Percentiles rank a stretch among this genome's conserved stretches.
Evolutionary conservation across 2,113 vertebrate species (phyloP).

Genomic region (Trematomus loennbergii): DNA sequence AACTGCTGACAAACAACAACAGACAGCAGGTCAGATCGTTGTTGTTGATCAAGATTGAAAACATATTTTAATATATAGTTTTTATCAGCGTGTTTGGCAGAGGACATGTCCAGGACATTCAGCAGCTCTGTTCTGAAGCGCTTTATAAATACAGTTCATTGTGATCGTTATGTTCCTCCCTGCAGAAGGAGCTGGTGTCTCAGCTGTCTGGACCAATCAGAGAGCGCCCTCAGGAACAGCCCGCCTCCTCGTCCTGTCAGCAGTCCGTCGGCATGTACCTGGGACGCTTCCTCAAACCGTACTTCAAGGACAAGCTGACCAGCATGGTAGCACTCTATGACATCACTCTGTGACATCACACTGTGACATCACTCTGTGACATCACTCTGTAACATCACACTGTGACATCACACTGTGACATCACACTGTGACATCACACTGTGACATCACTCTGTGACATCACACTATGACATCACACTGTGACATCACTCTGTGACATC

Average conservation of each 20-base stretch:
- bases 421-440: background rate
- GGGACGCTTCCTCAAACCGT: constrained; percentile 77
- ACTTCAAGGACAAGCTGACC: constrained; percentile 78
- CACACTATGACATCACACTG: no score
- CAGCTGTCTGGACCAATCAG: constrained; percentile 66
- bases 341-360: background rate
- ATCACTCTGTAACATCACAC: background rate
- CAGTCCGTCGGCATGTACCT: constrained; percentile 61
- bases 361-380: background rate
- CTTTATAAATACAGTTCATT: no score
- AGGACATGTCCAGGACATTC: no score
- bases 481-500: background rate
- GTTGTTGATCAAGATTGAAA: no score
- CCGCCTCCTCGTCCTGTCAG: constrained; percentile 39
- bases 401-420: background rate
- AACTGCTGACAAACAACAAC: constrained; percentile 48
- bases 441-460: background rate
- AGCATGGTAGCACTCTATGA: constrained; percentile 56
- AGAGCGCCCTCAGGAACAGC: constrained; percentile 26
- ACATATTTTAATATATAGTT: no score
- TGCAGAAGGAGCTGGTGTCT: constrained; percentile 60
- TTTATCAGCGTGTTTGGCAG: no score
- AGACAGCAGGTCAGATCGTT: constrained; percentile 30
- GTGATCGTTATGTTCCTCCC: background rate
- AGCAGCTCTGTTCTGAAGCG: no score